A percentile compares a stretch with the other conserved stretches of the same genome.
Evolutionary conservation across 2,113 vertebrate species (phyloP).

Genomic region (Leptobrachium leishanense): DNA sequence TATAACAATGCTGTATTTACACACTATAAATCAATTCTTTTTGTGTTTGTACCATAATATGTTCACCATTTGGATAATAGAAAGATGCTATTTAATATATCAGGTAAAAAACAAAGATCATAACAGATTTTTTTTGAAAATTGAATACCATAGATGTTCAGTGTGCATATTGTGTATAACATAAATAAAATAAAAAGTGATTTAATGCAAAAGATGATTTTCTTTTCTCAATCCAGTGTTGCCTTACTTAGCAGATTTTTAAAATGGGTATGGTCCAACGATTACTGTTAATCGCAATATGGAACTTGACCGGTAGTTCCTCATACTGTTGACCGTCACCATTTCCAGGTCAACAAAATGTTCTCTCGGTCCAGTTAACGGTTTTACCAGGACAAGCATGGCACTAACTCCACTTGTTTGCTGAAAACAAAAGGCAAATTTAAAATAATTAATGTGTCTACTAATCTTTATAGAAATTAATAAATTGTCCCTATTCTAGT

Average conservation of each 20-base stretch:
- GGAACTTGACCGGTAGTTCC: conserved; percentile 90
- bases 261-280: conserved; percentile 90
- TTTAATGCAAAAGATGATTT: conserved; percentile 64
- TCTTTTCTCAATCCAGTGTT: conserved; percentile 62
- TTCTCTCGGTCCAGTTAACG: conserved; percentile 85
- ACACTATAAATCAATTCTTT: too few species aligned
- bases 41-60: too few species aligned
- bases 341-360: conserved; percentile 95
- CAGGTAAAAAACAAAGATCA: too few species aligned
- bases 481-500: too few species aligned
- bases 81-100: too few species aligned
- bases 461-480: too few species aligned
- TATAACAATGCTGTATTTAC: too few species aligned
- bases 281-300: conserved; percentile 92
- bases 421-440: conserved; percentile 63
- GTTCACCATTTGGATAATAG: too few species aligned
- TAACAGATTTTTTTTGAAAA: too few species aligned
- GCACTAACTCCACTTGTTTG: conserved; percentile 88
- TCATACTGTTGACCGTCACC: conserved; percentile 86
- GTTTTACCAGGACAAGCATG: conserved; percentile 94
- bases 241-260: conserved; percentile 51
- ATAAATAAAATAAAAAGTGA: conserved; percentile 72
- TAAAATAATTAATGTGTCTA: too few species aligned
- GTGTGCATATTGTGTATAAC: conserved; percentile 64
- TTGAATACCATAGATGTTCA: neutral